Conservation (phyloP, 2,113 vertebrate genomes). For the Melanocharis versteri region DNA sequence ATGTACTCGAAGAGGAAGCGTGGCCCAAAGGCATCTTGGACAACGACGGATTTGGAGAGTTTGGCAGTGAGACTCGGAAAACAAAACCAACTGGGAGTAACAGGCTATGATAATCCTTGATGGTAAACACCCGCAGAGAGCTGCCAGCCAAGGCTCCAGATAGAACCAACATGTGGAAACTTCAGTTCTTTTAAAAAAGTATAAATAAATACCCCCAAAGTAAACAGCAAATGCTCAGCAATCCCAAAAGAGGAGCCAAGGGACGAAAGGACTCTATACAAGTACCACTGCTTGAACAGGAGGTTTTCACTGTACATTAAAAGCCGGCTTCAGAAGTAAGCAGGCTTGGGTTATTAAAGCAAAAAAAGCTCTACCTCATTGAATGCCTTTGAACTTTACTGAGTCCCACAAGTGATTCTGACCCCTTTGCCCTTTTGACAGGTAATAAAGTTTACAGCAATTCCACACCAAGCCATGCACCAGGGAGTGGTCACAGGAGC, state of each 20-base stretch:
- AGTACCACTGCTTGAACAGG: slow-evolving; percentile 59
- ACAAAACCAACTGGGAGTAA: slow-evolving; percentile 5
- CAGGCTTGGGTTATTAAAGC: slow-evolving; percentile 88
- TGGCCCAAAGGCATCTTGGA: background rate
- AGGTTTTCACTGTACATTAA: slow-evolving; percentile 80
- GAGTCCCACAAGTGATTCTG: slow-evolving; percentile 91
- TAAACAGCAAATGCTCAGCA: background rate
- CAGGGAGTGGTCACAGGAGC: slow-evolving; percentile 81
- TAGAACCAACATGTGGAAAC: slow-evolving; percentile 3
- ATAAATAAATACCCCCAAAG: background rate
- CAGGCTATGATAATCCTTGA: background rate
- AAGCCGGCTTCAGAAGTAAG: slow-evolving; percentile 81
- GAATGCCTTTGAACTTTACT: slow-evolving; percentile 97
- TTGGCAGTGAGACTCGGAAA: background rate
- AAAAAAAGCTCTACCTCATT: slow-evolving; percentile 86
- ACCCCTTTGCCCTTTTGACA: slow-evolving; percentile 95
- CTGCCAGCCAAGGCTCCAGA: background rate
- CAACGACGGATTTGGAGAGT: background rate
- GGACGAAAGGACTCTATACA: slow-evolving; percentile 26
- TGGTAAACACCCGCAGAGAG: background rate
- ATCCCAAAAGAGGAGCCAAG: slow-evolving; percentile 30
- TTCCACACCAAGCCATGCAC: slow-evolving; percentile 97
- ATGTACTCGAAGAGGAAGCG: background rate
- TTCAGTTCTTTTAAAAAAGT: background rate
- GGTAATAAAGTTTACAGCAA: slow-evolving; percentile 99